Base-by-base conservation (phyloP, 2,888 invertebrate species). In the Baronia brevicornis region DNA sequence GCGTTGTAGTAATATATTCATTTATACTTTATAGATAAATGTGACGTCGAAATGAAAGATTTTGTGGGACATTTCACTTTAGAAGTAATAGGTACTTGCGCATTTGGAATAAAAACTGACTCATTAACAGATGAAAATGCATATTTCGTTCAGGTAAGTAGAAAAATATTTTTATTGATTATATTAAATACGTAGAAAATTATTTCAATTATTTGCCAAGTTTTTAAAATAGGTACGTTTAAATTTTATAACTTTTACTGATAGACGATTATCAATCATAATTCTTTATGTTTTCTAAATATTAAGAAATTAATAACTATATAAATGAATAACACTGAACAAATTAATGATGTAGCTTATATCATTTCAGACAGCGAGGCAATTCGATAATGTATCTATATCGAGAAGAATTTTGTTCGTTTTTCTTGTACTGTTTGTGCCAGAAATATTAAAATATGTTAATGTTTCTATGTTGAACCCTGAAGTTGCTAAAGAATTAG, bases 71-170 rank as follows among this genome's bases (percentile, higher is more conserved):
- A 86, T 46, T 86, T 77, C 34, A 86, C 87, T 1, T 47, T 87
- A 30, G 86, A 87, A 57, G 82, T 86, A 1, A 87, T 87, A 32
- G 86, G 86, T n/a, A 77, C 80, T 8, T 86, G 86, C 57, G 87
- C 86, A 8, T 87, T 87, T 64, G 87, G 86, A 1, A 79, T 87
- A 5, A 79, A 84, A 48, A 77, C 80, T 38, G 77, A 85, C 41
- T 79, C 85, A 4, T 53, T 86, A n/a, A 71, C 62, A 26, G 72
- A 78, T 41, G 72, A 72, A 42, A 75, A 85, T 43, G 72, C 85
- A 1, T 70, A 84, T 43, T 86, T 87, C 52, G 59, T 84, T 4
- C 74, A 79, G 66, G 86, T 85, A n/a, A n/a, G n/a, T n/a, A n/a
- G n/a, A n/a, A n/a, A n/a, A n/a, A n/a, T n/a, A n/a, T n/a, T n/a